Percentiles rank a stretch among this genome's conserved stretches.
These are phyloP conservation scores for Eonycteris spelaea DNA, from an alignment of 2,113 vertebrate genomes.

Conservation along the genomic window DNA sequence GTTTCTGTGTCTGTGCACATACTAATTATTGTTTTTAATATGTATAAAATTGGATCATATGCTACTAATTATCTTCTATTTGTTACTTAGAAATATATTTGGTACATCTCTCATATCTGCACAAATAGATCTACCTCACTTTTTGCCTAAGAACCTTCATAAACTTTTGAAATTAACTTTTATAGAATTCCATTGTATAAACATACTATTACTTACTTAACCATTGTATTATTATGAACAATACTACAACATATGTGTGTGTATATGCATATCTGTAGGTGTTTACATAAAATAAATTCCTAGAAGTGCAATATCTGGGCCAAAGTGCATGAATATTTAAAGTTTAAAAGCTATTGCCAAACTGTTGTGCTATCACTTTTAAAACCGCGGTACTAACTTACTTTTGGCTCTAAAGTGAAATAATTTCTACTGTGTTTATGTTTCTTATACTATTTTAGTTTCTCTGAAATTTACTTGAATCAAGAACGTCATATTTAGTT, in stretches of 20 bases:
- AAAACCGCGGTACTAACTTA: neutral
- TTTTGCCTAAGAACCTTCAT: neutral
- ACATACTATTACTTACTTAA: neutral
- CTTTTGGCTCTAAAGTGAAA: slow-evolving; percentile 3
- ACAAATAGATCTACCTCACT: neutral
- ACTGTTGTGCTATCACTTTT: neutral
- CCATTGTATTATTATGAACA: neutral
- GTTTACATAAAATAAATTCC: slow-evolving; percentile 22
- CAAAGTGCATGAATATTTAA: neutral
- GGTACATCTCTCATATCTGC: neutral
- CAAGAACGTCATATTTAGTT: neutral
- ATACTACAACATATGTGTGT: neutral
- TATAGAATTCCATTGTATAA: neutral
- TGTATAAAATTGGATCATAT: neutral
- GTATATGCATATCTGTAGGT: neutral
- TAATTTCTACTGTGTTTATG: neutral
- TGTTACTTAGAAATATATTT: neutral
- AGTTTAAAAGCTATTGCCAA: neutral
- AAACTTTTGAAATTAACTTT: neutral
- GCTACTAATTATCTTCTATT: neutral
- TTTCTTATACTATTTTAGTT: slow-evolving; percentile 6
- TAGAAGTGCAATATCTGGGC: neutral
- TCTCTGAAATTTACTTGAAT: neutral
- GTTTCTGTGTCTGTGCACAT: neutral
- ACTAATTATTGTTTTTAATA: neutral